Evolutionary conservation across 2,888 invertebrate species (phyloP).

Genomic region (Chaetogeoica ovagalla): DNA sequence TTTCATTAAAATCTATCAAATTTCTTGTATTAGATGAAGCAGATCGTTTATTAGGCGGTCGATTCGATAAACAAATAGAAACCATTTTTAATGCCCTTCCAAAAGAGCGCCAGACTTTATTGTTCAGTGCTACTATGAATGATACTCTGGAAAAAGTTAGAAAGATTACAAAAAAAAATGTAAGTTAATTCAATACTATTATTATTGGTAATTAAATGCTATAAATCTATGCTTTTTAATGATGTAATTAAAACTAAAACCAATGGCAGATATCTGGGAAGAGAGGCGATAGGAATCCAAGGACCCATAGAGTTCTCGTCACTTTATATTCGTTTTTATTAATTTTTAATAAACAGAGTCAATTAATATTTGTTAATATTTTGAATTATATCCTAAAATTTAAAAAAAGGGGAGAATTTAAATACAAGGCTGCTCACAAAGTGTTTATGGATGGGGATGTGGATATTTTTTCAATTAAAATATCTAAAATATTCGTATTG

Average conservation of each 20-base stretch:
- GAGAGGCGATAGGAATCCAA: no score
- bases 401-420: no score
- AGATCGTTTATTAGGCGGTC: conserved; percentile 80
- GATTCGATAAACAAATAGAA: conserved; percentile 80
- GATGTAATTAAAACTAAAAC: not conserved
- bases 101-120: conserved; percentile 78
- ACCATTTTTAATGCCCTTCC: conserved; percentile 79
- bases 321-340: no score
- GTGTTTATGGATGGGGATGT: no score
- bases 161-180: conserved; percentile 67
- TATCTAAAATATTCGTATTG: no score
- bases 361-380: no score
- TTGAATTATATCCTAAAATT: no score
- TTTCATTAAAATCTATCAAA: conserved; percentile 75
- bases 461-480: no score
- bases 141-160: conserved; percentile 74
- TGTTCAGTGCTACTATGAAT: conserved; percentile 96
- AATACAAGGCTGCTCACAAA: no score
- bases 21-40: conserved; percentile 96
- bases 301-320: no score
- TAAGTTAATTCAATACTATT: conserved; percentile 58
- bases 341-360: no score
- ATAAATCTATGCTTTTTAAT: not conserved
- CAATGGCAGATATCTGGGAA: no score
- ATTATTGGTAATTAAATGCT: not conserved